Evolutionary conservation across 2,888 invertebrate genomes (phyloP).

Genomic region (Petrolisthes cinctipes): DNA sequence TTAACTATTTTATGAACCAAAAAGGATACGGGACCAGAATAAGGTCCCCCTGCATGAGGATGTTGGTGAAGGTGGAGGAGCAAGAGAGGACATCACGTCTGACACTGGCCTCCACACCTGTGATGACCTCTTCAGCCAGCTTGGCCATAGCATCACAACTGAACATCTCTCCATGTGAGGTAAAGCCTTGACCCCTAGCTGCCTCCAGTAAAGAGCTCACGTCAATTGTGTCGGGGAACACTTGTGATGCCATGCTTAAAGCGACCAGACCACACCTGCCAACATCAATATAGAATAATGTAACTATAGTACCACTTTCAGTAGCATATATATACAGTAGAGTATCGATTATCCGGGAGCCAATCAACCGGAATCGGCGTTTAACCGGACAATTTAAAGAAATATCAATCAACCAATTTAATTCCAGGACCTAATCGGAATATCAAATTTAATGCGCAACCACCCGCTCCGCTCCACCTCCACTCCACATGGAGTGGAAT

Average conservation of each 20-base stretch:
- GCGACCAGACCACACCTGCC: constrained; percentile 63
- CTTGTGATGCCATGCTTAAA: constrained; percentile 63
- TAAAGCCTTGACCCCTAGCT: constrained; percentile 40
- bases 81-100: constrained; percentile 53
- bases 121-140: constrained; percentile 47
- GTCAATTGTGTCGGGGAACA: constrained; percentile 48
- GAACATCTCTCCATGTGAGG: constrained; percentile 64
- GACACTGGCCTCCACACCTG: constrained; percentile 54
- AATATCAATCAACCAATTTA: too few relatives aligned
- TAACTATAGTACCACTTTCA: too few relatives aligned
- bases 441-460: too few relatives aligned
- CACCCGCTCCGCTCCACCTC: too few relatives aligned
- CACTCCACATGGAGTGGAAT: too few relatives aligned
- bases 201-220: constrained; percentile 46
- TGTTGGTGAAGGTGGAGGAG: constrained; percentile 41
- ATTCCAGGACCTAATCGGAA: too few relatives aligned
- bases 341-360: too few relatives aligned
- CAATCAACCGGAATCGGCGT: too few relatives aligned
- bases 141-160: constrained; percentile 52
- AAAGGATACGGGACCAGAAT: constrained; percentile 65
- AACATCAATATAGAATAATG: not conserved
- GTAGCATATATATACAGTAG: too few relatives aligned
- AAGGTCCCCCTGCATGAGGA: constrained; percentile 58
- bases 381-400: too few relatives aligned
- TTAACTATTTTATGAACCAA: not conserved